Evolutionary conservation across 2,888 invertebrate species (phyloP), one percentile per base, ranked within the genome.

Genomic region (Auanema freiburgensis): DNA sequence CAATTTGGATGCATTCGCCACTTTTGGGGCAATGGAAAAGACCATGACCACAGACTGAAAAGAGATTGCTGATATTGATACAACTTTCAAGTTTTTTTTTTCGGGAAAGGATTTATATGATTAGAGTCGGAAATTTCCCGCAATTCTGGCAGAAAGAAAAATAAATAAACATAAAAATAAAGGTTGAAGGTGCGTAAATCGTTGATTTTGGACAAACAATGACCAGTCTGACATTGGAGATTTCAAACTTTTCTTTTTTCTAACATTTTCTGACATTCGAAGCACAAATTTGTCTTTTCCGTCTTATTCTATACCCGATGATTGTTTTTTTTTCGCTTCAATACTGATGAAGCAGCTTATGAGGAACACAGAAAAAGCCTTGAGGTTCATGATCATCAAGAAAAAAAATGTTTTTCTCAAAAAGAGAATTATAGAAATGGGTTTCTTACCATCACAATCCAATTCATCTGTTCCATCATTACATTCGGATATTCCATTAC

Each of bases 401-500:
- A 33, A 33, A 16, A 16, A 21, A 16, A 16, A 21, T 21, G 18
- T 52, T 52, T 52, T 23, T 52, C 23, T 2, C n/a, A 46, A n/a
- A 33, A 33, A 33, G 33, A 33, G 33, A 33, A 33, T 33, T 33
- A 33, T 33, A 33, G 18, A 55, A 57, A 52, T 24, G n/a, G 43
- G 33, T 12, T 53, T 41, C 60, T 55, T 33, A 81, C 81, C 72
- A 53, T 83, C 76, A 56, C 83, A 83, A 42, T 76, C 63, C 43
- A 68, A 62, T 58, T 83, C 83, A 65, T 83, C 83, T 1, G 81
- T 83, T 46, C 80, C 83, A 56, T 83, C 83, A 33, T 63, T 64
- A 65, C 83, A 83, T 56, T 83, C 83, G n/a, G 67, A 57, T 40
- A 81, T 56, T 1, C 83, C 83, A 46, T 83, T 83, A 60, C 83